Evolutionary conservation across 2,113 vertebrate species (phyloP).

Genomic region (Passer domesticus): DNA sequence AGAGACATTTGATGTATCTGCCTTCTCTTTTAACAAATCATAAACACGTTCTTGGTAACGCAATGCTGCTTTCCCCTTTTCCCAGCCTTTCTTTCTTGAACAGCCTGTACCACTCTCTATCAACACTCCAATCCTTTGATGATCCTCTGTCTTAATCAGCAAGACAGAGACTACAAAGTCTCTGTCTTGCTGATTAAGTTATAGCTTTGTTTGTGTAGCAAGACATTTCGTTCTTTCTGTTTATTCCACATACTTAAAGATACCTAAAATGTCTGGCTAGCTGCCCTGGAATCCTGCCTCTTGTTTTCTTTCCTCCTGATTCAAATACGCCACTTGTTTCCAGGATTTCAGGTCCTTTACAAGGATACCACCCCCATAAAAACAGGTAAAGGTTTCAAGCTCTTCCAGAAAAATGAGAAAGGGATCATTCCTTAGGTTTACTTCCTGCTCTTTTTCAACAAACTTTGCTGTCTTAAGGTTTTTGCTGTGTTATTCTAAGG

Average conservation of each 20-base stretch:
- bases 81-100: background rate
- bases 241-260: slow-evolving; percentile 40
- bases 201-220: slow-evolving; percentile 45
- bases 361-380: background rate
- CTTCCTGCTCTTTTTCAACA: background rate
- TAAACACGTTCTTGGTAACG: background rate
- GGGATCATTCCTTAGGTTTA: background rate
- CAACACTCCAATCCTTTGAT: slow-evolving; percentile 21
- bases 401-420: background rate
- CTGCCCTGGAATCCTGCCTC: slow-evolving; percentile 7
- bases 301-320: background rate
- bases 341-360: background rate
- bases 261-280: slow-evolving; percentile 20
- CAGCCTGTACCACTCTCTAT: slow-evolving; percentile 24
- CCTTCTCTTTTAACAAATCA: background rate
- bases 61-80: background rate
- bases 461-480: background rate
- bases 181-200: slow-evolving; percentile 33
- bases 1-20: background rate
- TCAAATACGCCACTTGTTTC: background rate
- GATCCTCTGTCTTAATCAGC: too few relatives aligned
- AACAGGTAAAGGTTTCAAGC: background rate
- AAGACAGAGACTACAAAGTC: background rate
- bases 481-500: background rate
- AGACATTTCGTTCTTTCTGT: slow-evolving; percentile 34